Evolutionary conservation across 2,888 invertebrate species (phyloP).

Genomic region (Chrysotoxum bicinctum): DNA sequence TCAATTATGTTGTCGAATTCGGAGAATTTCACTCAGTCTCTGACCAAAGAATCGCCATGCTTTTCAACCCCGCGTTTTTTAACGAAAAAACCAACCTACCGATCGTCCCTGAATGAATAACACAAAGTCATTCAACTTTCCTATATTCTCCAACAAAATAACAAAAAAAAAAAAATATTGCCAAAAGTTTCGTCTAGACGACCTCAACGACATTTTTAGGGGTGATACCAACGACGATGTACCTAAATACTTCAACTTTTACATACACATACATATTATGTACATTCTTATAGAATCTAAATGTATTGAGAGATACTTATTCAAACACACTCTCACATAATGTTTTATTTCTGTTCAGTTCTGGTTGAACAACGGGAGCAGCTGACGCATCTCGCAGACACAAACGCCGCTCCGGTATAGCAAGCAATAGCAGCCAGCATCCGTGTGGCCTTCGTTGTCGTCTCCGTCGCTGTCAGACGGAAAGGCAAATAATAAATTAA

Average conservation of each 20-base stretch:
- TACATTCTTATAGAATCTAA: background rate
- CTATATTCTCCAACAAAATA: slow-evolving; percentile 14
- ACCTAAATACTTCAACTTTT: slow-evolving; percentile 13
- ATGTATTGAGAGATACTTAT: background rate
- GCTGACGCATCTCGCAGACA: slow-evolving; percentile 62
- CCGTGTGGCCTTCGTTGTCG: background rate
- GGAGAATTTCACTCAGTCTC: slow-evolving; percentile 46
- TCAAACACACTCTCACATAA: slow-evolving; percentile 15
- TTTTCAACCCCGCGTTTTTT: slow-evolving; percentile 14
- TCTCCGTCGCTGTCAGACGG: background rate
- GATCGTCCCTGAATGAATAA: slow-evolving; percentile 51
- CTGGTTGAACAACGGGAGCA: slow-evolving; percentile 51
- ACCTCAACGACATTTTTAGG: slow-evolving; percentile 64
- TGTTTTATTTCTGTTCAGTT: slow-evolving; percentile 40
- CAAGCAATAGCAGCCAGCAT: slow-evolving; percentile 35
- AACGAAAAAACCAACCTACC: background rate
- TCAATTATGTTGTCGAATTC: slow-evolving; percentile 59
- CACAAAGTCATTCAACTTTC: slow-evolving; percentile 67
- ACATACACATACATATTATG: background rate
- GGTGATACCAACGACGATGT: slow-evolving; percentile 30
- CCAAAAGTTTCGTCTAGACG: slow-evolving; percentile 66
- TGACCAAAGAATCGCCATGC: slow-evolving; percentile 31
- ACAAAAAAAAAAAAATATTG: slow-evolving; percentile 23
- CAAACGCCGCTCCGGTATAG: slow-evolving; percentile 9
- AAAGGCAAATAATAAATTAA: background rate